Conservation (phyloP, 2,797 vertebrate genomes). For the Loris lydekkerianus region DNA sequence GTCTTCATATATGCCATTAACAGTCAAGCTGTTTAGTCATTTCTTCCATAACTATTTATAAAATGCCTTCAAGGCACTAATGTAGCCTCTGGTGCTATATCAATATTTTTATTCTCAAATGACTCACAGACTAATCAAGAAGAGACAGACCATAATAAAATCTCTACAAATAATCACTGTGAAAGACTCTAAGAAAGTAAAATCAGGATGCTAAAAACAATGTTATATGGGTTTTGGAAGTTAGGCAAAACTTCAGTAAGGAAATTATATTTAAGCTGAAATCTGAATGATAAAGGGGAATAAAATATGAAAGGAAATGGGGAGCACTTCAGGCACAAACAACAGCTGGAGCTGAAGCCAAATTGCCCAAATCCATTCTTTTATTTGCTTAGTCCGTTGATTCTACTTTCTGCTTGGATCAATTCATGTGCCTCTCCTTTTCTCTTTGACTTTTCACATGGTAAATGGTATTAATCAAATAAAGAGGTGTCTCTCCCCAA, state of each 20-base stretch:
- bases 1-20: no score
- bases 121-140: neutral
- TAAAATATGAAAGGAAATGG: neutral
- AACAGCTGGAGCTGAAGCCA: neutral
- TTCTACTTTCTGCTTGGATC: neutral
- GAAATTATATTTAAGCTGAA: neutral
- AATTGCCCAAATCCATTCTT: neutral
- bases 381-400: neutral
- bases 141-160: neutral
- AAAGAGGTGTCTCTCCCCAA: neutral
- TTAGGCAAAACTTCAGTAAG: neutral
- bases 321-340: neutral
- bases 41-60: neutral
- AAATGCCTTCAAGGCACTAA: neutral
- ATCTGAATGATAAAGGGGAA: neutral
- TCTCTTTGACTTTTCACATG: neutral
- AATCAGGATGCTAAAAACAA: neutral
- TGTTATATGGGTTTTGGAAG: neutral
- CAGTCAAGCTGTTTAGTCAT: neutral
- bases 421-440: neutral
- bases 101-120: neutral
- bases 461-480: neutral
- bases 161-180: neutral
- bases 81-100: neutral
- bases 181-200: neutral